Base-by-base conservation (phyloP, 2,797 vertebrate genomes). In the Chaunax sp. region DNA sequence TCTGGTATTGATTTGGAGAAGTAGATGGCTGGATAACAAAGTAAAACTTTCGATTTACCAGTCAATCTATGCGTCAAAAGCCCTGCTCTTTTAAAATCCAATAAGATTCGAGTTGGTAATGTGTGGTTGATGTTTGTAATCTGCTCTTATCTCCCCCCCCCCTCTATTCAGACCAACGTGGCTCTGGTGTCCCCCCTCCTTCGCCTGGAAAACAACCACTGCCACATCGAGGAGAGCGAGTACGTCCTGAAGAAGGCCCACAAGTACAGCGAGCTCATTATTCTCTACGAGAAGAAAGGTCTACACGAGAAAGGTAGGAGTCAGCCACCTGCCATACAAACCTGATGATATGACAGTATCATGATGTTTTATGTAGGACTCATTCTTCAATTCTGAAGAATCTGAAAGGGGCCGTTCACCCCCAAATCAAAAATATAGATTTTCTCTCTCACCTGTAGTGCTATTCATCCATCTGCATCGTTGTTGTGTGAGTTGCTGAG, bases 151-250 rank as follows among this genome's bases (percentile, higher is more conserved):
- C 14, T 14, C 3, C 18, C 2, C n/a, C n/a, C 33, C 9, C 10
- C 9, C 33, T 11, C 8, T 5, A 2, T 38, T 43, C 80, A 99
- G 98, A 99, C 98, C 0, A 99, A 99, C 0, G 96, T 98, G 59
- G 98, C 97, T 1, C 90, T 99, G 63, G 97, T 99, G 80, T 98
- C 98, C 5, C 98, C 98, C 0, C 91, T 99, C 55, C 92, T 99
- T 15, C 96, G 98, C 2, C 91, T 99, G 85, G 98, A 99, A 82
- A 99, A 99, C 90, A 99, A 99, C 88, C 98, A 99, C 90, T 99
- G 98, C 84, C 98, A 99, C 80, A 96, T 99, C 5, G 98, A 99
- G 77, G 98, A 99, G 93, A 99, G 98, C 18, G 98, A 99, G 80
- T 96, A 96, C 1, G 96, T 99, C 45, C 93, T 99, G 54, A 99